Percentiles rank a stretch among this genome's conserved stretches.
Conservation (phyloP, 2,113 vertebrate species). For the Tachysurus vachellii region DNA sequence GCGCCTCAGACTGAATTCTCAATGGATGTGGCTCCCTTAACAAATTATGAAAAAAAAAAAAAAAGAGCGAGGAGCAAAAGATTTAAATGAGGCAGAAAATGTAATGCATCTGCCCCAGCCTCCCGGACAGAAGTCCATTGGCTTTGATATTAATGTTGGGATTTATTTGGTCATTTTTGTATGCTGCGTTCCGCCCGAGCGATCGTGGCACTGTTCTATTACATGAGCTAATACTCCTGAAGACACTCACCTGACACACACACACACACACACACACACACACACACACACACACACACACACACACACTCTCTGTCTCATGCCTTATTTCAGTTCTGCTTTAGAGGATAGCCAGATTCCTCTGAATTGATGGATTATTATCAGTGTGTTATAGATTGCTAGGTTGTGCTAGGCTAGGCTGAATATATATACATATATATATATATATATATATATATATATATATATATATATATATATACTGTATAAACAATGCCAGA, state of each 20-base stretch:
- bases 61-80: slow-evolving; percentile 38
- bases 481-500: background rate
- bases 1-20: slow-evolving; percentile 33
- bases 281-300: slow-evolving; percentile 60
- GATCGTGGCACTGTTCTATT: slow-evolving; percentile 63
- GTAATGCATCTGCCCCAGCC: slow-evolving; percentile 69
- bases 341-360: slow-evolving; percentile 31
- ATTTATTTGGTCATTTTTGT: slow-evolving; percentile 68
- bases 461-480: too few relatives aligned
- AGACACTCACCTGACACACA: slow-evolving; percentile 60
- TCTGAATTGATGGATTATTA: slow-evolving; percentile 42
- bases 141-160: slow-evolving; percentile 66
- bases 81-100: slow-evolving; percentile 75
- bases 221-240: slow-evolving; percentile 64
- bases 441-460: too few relatives aligned
- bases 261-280: slow-evolving; percentile 56
- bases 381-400: background rate
- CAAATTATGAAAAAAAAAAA: slow-evolving; percentile 63
- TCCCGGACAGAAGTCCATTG: slow-evolving; percentile 69
- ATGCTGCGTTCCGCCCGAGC: slow-evolving; percentile 60
- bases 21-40: slow-evolving; percentile 58
- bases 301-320: slow-evolving; percentile 38
- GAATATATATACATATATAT: background rate
- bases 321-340: slow-evolving; percentile 24
- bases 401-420: too few relatives aligned